phyloP scores from a whole-genome alignment of 2,113 vertebrate genomes.

The Cariama cristata region DNA sequence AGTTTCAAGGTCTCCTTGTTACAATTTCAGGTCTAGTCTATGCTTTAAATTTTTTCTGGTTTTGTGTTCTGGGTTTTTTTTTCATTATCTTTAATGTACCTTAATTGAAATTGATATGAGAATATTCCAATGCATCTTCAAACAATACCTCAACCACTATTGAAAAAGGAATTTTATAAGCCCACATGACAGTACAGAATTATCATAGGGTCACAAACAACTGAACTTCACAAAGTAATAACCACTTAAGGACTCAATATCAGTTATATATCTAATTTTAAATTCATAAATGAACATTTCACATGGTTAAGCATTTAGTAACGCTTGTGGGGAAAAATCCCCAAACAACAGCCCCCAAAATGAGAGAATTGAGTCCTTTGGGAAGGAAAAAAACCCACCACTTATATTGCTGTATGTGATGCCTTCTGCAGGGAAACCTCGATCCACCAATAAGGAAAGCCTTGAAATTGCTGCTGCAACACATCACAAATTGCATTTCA shows the following conservation, averaged over 20 bases:
- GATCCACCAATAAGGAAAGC: background rate
- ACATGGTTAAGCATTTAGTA: background rate
- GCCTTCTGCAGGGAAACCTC: background rate
- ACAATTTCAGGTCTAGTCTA: background rate
- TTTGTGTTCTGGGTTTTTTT: background rate
- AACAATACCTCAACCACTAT: background rate
- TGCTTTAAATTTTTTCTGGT: background rate
- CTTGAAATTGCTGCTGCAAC: background rate
- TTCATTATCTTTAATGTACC: background rate
- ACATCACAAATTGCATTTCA: background rate
- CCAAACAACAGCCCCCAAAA: background rate
- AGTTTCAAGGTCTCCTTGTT: background rate
- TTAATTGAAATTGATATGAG: background rate
- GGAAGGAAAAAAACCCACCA: background rate
- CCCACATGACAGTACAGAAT: background rate
- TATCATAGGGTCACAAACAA: background rate
- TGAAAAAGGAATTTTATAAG: background rate
- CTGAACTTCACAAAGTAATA: background rate
- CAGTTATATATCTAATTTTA: background rate
- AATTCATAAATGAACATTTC: background rate
- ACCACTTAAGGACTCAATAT: background rate
- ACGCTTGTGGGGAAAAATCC: fast-evolving
- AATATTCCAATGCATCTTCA: background rate
- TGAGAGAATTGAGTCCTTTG: background rate
- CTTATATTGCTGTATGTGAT: background rate